Evolutionary conservation across 2,888 invertebrate species (phyloP), one percentile per base, ranked within the genome.

Genomic region (Pristionchus entomophagus): DNA sequence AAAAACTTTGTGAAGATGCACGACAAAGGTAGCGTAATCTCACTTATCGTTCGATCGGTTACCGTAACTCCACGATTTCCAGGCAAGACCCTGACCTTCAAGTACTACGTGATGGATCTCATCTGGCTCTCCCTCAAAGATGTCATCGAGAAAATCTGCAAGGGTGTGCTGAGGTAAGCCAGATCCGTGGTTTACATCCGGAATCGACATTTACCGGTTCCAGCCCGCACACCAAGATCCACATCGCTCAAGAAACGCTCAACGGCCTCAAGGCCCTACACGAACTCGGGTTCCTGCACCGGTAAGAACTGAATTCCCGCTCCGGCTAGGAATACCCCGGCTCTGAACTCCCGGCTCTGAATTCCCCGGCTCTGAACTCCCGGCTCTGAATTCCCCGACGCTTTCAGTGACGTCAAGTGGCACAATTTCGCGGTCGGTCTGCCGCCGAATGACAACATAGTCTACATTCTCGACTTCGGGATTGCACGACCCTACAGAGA

Each of bases 341-440:
- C 56, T 59, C 26, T 59, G 56, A 26, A 35, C 19, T 0, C 6
- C 22, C 38, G n/a, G 41, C 45, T 26, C 26, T 26, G 26, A 12
- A 19, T n/a, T 38, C 12, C 10, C n/a, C 59, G 29, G 59, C 10
- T 59, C 59, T 26, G n/a, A 26, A 6, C 14, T 1, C 82, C 89
- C 0, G 89, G 89, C 14, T 89, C 87, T 73, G n/a, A n/a, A n/a
- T n/a, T n/a, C n/a, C n/a, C 59, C 59, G 59, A 29, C 26, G 26
- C 65, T 35, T 22, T 22, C 38, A 69, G 65, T 6, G 65, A 69
- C 38, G 38, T 69, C 65, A 69, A 69, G 65, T 22, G 19, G 65
- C 19, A 35, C 22, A 69, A 69, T 38, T 69, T 69, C 38, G 65
- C 65, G 32, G 65, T 69, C 5, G 65, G 65, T 26, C 65, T 35